These are phyloP conservation scores for Seriola aureovittata DNA, from an alignment of 2,113 vertebrate genomes.

Conservation along the genomic window DNA sequence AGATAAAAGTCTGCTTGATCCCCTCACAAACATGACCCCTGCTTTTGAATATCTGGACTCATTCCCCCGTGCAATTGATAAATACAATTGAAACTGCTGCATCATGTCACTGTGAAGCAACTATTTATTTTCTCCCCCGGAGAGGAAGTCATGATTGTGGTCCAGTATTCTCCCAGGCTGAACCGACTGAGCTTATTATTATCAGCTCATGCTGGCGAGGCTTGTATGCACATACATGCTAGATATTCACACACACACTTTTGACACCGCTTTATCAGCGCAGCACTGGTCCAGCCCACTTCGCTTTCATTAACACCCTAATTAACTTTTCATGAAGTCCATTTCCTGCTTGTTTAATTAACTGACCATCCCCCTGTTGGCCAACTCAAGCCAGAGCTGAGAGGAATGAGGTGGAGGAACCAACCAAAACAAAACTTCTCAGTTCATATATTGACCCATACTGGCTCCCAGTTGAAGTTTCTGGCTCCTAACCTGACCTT, in stretches of 20 bases:
- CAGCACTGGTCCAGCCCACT: conserved; percentile 43
- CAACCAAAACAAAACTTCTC: conserved; percentile 40
- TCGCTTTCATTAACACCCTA: conserved; percentile 77
- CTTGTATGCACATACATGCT: conserved; percentile 1
- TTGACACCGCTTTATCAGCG: conserved; percentile 63
- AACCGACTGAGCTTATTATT: conserved; percentile 42
- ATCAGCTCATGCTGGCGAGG: conserved; percentile 38
- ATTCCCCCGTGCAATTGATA: conserved; percentile 15
- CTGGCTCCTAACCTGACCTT: background rate
- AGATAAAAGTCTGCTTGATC: conserved; percentile 58
- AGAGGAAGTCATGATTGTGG: conserved; percentile 15
- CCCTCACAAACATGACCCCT: conserved; percentile 39
- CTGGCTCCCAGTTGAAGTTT: background rate
- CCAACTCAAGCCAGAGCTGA: conserved; percentile 35
- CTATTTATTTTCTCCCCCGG: conserved; percentile 22
- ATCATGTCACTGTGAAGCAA: background rate
- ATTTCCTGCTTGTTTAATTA: conserved; percentile 79
- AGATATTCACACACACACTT: background rate
- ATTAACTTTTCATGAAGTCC: conserved; percentile 82
- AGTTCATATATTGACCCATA: background rate
- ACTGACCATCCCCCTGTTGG: conserved; percentile 68
- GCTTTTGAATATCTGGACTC: conserved; percentile 16
- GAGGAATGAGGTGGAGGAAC: conserved; percentile 27
- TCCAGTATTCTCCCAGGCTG: conserved; percentile 27
- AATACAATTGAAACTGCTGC: conserved; percentile 19